Evolutionary conservation across 1,140 invertebrate genomes (phyloP), one percentile per base, ranked within the genome.

Genomic region (Papilio machaon): DNA sequence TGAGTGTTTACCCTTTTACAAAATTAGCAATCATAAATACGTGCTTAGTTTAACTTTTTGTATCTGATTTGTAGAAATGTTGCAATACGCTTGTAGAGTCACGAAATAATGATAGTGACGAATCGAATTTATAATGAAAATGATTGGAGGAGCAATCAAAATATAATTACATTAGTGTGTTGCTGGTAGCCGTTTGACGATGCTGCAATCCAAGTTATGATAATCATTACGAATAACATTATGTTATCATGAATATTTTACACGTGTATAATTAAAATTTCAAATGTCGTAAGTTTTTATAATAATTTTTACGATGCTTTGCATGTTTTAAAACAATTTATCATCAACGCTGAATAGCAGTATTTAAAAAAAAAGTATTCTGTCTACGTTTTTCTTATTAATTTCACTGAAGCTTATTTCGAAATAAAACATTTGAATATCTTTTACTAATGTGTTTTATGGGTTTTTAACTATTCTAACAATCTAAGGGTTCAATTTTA

Each of bases 191-290:
- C 43, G 38, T 47, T 67, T 43, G 54, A 30, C 60, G 77, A 47
- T 67, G 77, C 60, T 60, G 77, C 58, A 78, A 60, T 15, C 47
- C 17, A 60, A 78, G 54, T 19, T 76, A 17, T 54, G 23, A 52
- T 76, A 54, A 76, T 75, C 23, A 30, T 75, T 76, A 76, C 54
- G 74, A 76, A 76, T 76, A 76, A 76, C 35, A 30, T 76, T 76
- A 76, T 35, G 2, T 76, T 76, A 35, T 47, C 19, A 74, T 74
- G 73, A 75, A 75, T 75, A 75, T 75, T 74, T 74, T 74, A 74
- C 49, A 46, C 8, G 17, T 43, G 43, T 46, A 49, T 74, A 43
- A 74, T 74, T 74, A 74, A 73, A 17, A 35, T 73, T 23, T 23
- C 19, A 74, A 49, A 15, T 74, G 73, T 49, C 19, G 74, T 30